phyloP scores from a whole-genome alignment of 2,888 invertebrate genomes.

The Cacoxenus indagator region DNA sequence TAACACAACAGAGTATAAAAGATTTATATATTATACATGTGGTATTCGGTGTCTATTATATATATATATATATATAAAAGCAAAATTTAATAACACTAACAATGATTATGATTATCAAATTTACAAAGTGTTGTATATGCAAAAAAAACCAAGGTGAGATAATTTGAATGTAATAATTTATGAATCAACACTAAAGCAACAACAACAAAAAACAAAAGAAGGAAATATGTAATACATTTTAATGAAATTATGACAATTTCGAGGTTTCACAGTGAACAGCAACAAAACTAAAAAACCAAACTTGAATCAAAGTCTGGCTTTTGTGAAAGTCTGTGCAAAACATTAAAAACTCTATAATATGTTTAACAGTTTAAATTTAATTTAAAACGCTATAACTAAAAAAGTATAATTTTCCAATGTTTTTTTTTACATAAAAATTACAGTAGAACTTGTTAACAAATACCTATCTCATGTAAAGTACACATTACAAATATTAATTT shows the following conservation, averaged over 20 bases:
- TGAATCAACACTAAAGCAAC: conserved; percentile 31
- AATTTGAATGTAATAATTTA: background rate
- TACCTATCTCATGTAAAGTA: conserved; percentile 66
- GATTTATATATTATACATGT: conserved; percentile 54
- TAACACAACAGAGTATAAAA: conserved; percentile 41
- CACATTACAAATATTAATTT: conserved; percentile 35
- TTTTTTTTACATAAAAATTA: conserved; percentile 19
- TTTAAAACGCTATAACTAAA: too few species aligned
- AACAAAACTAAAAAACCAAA: conserved; percentile 32
- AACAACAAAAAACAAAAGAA: conserved; percentile 28
- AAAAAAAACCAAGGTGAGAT: background rate
- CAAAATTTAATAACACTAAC: conserved; percentile 39
- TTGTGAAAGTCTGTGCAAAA: conserved; percentile 36
- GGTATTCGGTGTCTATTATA: conserved; percentile 63
- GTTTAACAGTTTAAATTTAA: conserved; percentile 38
- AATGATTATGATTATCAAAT: background rate
- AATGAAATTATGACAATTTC: conserved; percentile 67
- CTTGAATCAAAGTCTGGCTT: conserved; percentile 27
- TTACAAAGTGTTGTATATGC: background rate
- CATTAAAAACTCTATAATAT: conserved; percentile 24
- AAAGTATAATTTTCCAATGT: too few species aligned
- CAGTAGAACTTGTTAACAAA: conserved; percentile 56
- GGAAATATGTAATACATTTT: conserved; percentile 35
- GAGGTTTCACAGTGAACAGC: conserved; percentile 62
- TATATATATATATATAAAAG: conserved; percentile 35